Base-by-base conservation (phyloP, 2,888 invertebrate genomes). In the Yponomeuta cagnagella region DNA sequence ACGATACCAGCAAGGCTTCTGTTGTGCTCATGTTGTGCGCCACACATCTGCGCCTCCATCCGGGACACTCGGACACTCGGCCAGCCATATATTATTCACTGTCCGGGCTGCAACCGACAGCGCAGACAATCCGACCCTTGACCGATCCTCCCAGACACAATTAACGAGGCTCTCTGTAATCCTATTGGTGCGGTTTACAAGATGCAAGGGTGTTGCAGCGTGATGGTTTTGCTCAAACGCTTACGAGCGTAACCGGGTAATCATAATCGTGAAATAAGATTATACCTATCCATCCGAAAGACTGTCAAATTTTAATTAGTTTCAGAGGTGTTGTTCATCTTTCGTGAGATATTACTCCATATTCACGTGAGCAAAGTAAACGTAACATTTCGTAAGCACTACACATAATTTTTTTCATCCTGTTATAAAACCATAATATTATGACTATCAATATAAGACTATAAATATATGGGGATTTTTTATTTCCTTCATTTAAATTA, bases 1-100 rank as follows among this genome's bases (percentile, higher is more conserved):
- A 33, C 33, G 43, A 43, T 43, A 8, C 8, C 43, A 5, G 5
- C 52, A 2, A 15, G 2, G 52, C 52, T 58, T 58, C 15, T 15
- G 15, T 58, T 5, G 52, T 12, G 12, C 52, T 58, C 10, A 58
- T 58, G 3, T 58, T 15, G 52, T 15, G 52, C 1, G 15, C 52
- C 15, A 58, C 15, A 12, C 52, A 58, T 58, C 65, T 33, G 30
- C 43, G 68, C 43, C 68, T 12, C 52, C 23, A 6, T 12, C 68
- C 43, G n/a, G 67, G n/a, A n/a, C 48, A 68, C 48, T 48, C 65
- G 48, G 70, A 52, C 70, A 72, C 70, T 71, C 70, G 71, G 69
- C 69, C 67, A 64, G 67, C 66, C 68, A 70, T 73, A 71, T 71
- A 73, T 73, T 73, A 73, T 73, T 73, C 73, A 73, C 48, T 58